A percentile compares a stretch with the other conserved stretches of the same genome.
These are phyloP conservation scores for Coendou prehensilis DNA, from an alignment of 2,797 vertebrate genomes.

Conservation along the genomic window DNA sequence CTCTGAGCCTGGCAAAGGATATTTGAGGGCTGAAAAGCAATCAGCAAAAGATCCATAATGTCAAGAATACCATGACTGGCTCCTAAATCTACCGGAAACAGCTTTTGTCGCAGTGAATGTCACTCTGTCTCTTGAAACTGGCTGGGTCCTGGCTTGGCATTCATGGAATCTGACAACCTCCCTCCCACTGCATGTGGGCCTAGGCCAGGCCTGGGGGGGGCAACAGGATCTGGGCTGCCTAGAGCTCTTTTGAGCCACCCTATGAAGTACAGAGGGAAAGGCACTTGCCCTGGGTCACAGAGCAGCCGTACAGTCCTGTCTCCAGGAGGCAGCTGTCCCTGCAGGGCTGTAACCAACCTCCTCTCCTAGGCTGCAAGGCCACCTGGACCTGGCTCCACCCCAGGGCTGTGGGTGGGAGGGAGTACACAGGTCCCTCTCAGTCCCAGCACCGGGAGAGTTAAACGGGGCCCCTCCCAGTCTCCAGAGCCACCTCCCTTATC, in stretches of 20 bases:
- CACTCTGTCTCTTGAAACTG: too few relatives aligned
- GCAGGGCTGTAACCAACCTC: not conserved
- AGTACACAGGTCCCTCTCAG: not conserved
- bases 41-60: accelerated
- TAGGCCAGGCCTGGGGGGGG: not conserved
- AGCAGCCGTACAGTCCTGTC: not conserved
- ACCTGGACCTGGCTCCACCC: not conserved
- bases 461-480: conserved; percentile 35
- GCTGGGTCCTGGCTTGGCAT: not conserved
- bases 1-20: not conserved
- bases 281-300: not conserved
- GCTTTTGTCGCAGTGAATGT: not conserved
- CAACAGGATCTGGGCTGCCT: not conserved
- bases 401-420: not conserved
- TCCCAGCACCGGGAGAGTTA: not conserved
- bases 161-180: not conserved
- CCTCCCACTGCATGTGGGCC: accelerated
- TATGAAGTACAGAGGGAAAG: not conserved
- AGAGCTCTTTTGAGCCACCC: not conserved
- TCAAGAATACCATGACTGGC: not conserved
- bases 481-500: conserved; percentile 55
- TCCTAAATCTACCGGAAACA: not conserved
- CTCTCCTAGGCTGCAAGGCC: not conserved
- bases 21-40: not conserved
- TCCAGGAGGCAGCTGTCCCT: not conserved